Base-by-base conservation (phyloP, 2,888 invertebrate species). In the Dimorphilus gyrociliatus region DNA sequence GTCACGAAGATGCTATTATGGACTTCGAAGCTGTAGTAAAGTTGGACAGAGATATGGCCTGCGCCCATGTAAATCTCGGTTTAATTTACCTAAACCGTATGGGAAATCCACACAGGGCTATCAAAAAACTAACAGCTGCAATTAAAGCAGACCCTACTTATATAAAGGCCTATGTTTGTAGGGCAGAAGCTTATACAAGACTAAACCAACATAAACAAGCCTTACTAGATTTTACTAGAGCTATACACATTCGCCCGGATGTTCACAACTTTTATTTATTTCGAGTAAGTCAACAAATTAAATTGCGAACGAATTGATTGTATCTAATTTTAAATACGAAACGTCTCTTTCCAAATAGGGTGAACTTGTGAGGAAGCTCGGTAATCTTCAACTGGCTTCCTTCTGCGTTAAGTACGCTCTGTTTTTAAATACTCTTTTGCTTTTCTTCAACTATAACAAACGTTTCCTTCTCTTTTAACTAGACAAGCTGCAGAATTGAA, bases 141-240 rank as follows among this genome's bases (percentile, higher is more conserved):
- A 52, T 62, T 27, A 53, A 52, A 31, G 53, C 53, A 3, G 59
- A 60, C 32, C 60, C 62, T 3, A 60, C 59, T 2, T 58, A 57
- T 41, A 47, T 60, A 13, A 46, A 56, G 34, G 59, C 58, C 1
- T 58, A 57, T 38, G 45, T 60, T 4, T 62, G 60, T 34, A 39
- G 62, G 25, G 58, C 52, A 16, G 55, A 60, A 29, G 55, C 57
- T 5, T 57, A 58, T 33, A 46, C 49, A 31, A 51, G 51, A 32
- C 40, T 59, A 25, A 52, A 55, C 14, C 45, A 59, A 58, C 36
- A 50, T 32, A 52, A 50, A 35, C 38, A 49, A 30, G 59, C 60
- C 3, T 37, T 62, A 38, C 40, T 47, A 29, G 62, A 62, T 37
- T 54, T 55, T 34, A 59, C 59, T 1, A 37, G 54, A 33, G 55